These are phyloP conservation scores for Schizopygopsis malacanthus DNA, from an alignment of 2,797 vertebrate species.

Conservation along the genomic window DNA sequence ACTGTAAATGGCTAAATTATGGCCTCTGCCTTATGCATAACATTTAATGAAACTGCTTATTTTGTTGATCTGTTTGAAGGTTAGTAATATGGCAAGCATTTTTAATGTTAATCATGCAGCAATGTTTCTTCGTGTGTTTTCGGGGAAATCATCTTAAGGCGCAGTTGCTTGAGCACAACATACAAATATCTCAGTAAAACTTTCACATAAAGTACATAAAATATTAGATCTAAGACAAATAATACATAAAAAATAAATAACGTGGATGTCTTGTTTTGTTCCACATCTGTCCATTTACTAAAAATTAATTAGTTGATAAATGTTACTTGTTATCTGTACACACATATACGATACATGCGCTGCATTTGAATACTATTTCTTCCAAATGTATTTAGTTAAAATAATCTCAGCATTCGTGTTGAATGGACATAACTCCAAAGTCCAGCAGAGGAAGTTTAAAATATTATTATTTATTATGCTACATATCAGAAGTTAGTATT, in stretches of 20 bases:
- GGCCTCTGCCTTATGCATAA: neutral
- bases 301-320: neutral
- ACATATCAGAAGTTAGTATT: conserved; percentile 66
- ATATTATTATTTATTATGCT: conserved; percentile 60
- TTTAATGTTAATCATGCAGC: neutral
- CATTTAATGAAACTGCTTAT: neutral
- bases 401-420: conserved; percentile 55
- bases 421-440: conserved; percentile 62
- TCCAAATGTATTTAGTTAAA: neutral
- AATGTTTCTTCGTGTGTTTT: neutral
- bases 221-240: neutral
- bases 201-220: neutral
- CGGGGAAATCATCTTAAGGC: neutral
- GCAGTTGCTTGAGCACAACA: conserved; percentile 4
- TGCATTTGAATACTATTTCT: neutral
- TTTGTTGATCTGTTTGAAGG: neutral
- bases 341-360: neutral
- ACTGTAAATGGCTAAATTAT: neutral
- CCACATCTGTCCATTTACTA: neutral
- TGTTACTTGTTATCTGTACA: neutral
- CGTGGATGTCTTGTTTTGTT: neutral
- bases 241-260: neutral
- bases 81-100: neutral
- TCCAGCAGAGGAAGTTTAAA: conserved; percentile 11
- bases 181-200: neutral